A percentile compares a stretch with the other conserved stretches of the same genome.
Evolutionary conservation across 2,888 invertebrate genomes (phyloP).

Genomic region (Cabera pusaria): DNA sequence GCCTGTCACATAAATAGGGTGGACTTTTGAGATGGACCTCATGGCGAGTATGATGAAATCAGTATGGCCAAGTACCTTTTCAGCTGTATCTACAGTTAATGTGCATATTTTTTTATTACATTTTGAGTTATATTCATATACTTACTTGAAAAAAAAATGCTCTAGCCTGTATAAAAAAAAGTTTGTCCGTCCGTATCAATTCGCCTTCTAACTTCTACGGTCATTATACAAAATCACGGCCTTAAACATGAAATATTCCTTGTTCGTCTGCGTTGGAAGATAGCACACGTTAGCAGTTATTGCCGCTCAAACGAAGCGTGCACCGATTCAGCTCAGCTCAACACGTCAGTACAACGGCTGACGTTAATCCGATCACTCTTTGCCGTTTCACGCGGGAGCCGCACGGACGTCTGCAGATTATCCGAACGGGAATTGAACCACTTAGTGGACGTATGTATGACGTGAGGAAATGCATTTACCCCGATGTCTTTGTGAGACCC

Average conservation of each 20-base stretch:
- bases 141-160: no score
- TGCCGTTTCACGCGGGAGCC: constrained; percentile 47
- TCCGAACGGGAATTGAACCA: constrained; percentile 51
- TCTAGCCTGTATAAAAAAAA: no score
- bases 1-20: no score
- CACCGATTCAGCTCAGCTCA: constrained; percentile 8
- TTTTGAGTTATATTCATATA: no score
- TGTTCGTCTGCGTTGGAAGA: constrained; percentile 10
- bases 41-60: no score
- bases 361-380: constrained; percentile 59
- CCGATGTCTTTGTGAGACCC: constrained; percentile 22
- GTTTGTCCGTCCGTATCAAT: no score
- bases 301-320: constrained; percentile 11
- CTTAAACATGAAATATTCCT: background rate
- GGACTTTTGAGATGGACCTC: no score
- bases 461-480: constrained; percentile 39
- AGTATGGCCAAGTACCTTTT: no score
- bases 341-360: constrained; percentile 24
- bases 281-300: constrained; percentile 17
- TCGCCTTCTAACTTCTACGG: no score
- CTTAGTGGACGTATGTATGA: constrained; percentile 45
- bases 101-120: no score
- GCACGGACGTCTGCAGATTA: constrained; percentile 40
- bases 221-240: no score
- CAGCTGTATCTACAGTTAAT: no score